phyloP scores from a whole-genome alignment of 2,113 vertebrate genomes.

The Caracal caracal region DNA sequence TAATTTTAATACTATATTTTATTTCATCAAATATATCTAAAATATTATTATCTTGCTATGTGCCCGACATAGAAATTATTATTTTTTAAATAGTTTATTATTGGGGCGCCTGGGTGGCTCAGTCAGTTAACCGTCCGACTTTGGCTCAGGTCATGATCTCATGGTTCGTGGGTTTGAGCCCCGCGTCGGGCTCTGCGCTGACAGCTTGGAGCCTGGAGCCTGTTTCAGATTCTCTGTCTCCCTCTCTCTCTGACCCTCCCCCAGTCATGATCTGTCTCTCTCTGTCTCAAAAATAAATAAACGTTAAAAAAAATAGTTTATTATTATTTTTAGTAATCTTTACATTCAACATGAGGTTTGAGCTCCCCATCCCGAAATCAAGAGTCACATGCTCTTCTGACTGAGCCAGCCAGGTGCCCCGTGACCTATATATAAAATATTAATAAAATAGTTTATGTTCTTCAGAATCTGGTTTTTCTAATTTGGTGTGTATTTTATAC shows the following conservation, averaged over 20 bases:
- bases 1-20: background rate
- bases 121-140: background rate
- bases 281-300: too few relatives aligned
- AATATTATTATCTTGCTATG: background rate
- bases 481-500: background rate
- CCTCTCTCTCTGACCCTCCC: background rate
- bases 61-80: background rate
- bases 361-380: background rate
- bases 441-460: background rate
- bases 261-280: background rate
- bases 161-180: background rate
- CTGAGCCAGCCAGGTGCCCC: background rate
- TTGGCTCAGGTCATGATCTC: background rate
- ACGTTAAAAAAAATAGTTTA: background rate
- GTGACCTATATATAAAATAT: background rate
- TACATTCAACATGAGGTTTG: background rate
- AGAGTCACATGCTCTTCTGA: too few relatives aligned
- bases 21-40: slow-evolving; percentile 19
- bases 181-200: background rate
- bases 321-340: background rate
- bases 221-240: background rate
- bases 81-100: background rate
- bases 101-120: background rate
- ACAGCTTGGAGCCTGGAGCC: background rate
- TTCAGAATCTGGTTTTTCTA: background rate